phyloP scores from a whole-genome alignment of 2,888 invertebrate species.

The Seira musarum region DNA sequence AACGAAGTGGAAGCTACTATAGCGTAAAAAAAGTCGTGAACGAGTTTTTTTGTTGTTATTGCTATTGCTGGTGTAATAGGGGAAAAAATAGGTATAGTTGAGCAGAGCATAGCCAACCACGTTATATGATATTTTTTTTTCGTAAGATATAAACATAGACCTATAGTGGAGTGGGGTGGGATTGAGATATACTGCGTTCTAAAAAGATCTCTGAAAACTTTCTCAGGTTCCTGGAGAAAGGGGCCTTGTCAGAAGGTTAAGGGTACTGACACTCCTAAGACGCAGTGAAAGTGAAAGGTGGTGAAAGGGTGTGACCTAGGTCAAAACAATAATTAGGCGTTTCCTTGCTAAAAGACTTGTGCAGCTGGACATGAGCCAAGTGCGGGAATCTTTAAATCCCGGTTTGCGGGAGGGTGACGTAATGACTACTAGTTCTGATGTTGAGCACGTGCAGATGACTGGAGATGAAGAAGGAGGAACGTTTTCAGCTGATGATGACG shows the following conservation, averaged over 20 bases:
- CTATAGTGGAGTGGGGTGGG: not conserved
- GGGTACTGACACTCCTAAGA: too few relatives aligned
- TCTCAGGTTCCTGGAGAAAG: conserved; percentile 12
- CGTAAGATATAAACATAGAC: not conserved
- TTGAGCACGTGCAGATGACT: conserved; percentile 37
- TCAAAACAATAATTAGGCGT: conserved; percentile 42
- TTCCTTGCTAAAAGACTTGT: conserved; percentile 34
- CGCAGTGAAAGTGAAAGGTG: conserved; percentile 12
- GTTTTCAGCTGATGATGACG: conserved; percentile 29
- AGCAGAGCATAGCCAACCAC: not conserved
- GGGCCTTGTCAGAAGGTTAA: conserved; percentile 3
- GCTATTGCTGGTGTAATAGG: too few relatives aligned
- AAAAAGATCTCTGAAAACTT: conserved; percentile 21
- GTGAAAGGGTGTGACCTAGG: conserved; percentile 52
- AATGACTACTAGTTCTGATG: conserved; percentile 25
- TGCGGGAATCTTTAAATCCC: conserved; percentile 67
- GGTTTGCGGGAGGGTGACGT: conserved; percentile 60
- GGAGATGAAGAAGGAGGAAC: conserved; percentile 30
- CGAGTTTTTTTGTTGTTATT: not conserved
- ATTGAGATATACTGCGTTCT: not conserved
- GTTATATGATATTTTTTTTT: not conserved
- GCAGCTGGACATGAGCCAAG: conserved; percentile 64
- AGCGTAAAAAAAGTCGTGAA: not conserved
- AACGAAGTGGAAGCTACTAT: not conserved
- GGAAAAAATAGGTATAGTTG: not conserved